A percentile compares a stretch with the other conserved stretches of the same genome.
phyloP scores from a whole-genome alignment of 1,140 invertebrate genomes.

The Drosophila nigrodunni region DNA sequence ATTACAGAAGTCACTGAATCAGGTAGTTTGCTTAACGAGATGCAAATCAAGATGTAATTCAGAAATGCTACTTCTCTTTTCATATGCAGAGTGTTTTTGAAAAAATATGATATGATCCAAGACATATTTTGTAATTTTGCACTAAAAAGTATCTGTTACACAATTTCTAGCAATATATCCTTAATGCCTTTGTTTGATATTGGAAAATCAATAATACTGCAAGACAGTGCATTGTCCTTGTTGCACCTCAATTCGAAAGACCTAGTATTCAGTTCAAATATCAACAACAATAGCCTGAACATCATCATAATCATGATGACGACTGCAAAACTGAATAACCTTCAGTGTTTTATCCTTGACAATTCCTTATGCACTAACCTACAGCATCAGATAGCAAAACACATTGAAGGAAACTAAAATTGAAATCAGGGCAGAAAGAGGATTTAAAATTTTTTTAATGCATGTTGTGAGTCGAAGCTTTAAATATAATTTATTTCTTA shows the following conservation, averaged over 20 bases:
- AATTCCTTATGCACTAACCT: neutral
- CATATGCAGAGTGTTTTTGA: no score
- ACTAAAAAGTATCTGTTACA: neutral
- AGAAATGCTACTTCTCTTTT: neutral
- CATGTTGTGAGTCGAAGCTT: neutral
- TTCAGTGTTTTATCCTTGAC: neutral
- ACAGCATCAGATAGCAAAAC: neutral
- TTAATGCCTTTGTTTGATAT: neutral
- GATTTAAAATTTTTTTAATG: no score
- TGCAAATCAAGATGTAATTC: no score
- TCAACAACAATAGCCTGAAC: neutral
- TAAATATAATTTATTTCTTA: no score
- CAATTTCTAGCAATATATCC: neutral
- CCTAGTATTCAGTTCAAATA: neutral
- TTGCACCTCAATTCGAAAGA: neutral
- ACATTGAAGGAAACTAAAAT: neutral
- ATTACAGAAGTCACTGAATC: neutral
- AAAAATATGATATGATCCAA: no score
- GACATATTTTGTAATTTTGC: no score
- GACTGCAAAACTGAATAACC: neutral
- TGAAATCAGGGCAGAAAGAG: no score
- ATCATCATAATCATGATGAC: neutral
- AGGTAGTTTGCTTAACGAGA: neutral
- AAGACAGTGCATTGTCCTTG: neutral
- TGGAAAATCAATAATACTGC: neutral